Percentiles rank a stretch among this genome's conserved stretches.
These are phyloP conservation scores for Protosalanx chinensis DNA, from an alignment of 2,797 vertebrate genomes.

Conservation along the genomic window DNA sequence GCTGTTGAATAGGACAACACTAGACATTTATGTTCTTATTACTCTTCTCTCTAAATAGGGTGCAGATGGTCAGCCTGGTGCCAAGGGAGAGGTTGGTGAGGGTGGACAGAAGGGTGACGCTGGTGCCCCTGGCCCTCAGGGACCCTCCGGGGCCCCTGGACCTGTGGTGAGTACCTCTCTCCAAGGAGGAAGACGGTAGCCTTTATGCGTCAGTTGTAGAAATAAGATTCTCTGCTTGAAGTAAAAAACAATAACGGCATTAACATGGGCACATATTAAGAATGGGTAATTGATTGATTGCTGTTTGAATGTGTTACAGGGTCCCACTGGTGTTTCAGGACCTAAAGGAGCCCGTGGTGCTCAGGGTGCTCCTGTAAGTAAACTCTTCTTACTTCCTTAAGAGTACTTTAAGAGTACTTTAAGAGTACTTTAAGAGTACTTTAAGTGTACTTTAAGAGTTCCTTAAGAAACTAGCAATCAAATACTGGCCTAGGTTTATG, in stretches of 20 bases:
- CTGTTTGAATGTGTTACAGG: conserved; percentile 66
- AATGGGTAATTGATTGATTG: not conserved
- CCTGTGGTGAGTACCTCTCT: conserved; percentile 78
- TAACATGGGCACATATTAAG: not conserved
- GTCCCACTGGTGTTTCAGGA: conserved; percentile 90
- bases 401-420: too few species aligned
- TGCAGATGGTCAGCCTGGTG: conserved; percentile 89
- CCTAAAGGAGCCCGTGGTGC: conserved; percentile 93
- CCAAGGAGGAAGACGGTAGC: not conserved
- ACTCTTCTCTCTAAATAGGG: conserved; percentile 69
- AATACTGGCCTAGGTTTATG: not conserved
- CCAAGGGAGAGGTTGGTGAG: conserved; percentile 90
- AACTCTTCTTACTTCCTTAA: conserved; percentile 4
- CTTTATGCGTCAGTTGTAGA: not conserved
- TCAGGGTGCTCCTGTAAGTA: conserved; percentile 90
- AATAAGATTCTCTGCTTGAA: not conserved
- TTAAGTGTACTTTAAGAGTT: too few species aligned
- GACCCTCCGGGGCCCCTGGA: conserved; percentile 91
- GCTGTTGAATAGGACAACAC: not conserved
- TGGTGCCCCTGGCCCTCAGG: conserved; percentile 87
- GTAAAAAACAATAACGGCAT: not conserved
- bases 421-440: too few species aligned
- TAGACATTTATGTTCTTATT: not conserved
- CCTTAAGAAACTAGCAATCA: not conserved
- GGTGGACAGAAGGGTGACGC: conserved; percentile 91